Evolutionary conservation across 2,888 invertebrate species (phyloP).

Genomic region (Lacanobia oleracea): DNA sequence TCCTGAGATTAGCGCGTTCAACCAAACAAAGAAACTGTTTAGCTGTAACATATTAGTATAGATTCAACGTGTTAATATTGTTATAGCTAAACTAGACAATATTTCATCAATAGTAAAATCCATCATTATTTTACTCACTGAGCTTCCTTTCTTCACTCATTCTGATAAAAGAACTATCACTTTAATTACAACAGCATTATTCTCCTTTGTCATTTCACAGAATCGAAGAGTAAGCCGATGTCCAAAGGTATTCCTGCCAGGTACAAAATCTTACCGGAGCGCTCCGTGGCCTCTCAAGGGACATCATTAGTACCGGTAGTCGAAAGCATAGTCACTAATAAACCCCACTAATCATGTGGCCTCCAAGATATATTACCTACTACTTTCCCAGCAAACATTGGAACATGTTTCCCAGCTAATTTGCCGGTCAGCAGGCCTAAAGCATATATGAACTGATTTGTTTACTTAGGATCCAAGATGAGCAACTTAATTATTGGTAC

Average conservation of each 20-base stretch:
- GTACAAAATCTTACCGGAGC: conserved; percentile 19
- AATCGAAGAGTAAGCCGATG: conserved; percentile 13
- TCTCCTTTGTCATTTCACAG: neutral
- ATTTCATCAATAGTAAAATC: neutral
- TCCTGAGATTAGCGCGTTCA: too few species aligned
- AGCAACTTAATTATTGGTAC: conserved; percentile 59
- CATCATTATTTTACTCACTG: neutral
- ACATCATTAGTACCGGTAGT: conserved; percentile 47
- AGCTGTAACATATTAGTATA: too few species aligned
- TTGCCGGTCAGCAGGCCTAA: conserved; percentile 51
- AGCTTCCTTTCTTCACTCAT: neutral
- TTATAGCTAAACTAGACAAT: neutral
- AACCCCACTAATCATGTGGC: conserved; percentile 51
- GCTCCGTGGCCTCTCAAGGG: conserved; percentile 21
- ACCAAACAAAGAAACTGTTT: too few species aligned
- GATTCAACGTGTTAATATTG: neutral
- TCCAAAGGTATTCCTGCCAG: conserved; percentile 27
- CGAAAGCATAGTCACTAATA: conserved; percentile 24
- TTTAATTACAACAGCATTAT: neutral
- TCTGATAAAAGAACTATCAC: neutral
- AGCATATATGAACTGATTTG: conserved; percentile 57
- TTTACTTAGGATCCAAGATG: conserved; percentile 64
- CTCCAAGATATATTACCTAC: conserved; percentile 37
- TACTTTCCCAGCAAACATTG: conserved; percentile 54
- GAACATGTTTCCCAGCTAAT: conserved; percentile 49